Evolutionary conservation across 2,888 invertebrate genomes (phyloP).

Genomic region (Diaprepes abbreviatus): DNA sequence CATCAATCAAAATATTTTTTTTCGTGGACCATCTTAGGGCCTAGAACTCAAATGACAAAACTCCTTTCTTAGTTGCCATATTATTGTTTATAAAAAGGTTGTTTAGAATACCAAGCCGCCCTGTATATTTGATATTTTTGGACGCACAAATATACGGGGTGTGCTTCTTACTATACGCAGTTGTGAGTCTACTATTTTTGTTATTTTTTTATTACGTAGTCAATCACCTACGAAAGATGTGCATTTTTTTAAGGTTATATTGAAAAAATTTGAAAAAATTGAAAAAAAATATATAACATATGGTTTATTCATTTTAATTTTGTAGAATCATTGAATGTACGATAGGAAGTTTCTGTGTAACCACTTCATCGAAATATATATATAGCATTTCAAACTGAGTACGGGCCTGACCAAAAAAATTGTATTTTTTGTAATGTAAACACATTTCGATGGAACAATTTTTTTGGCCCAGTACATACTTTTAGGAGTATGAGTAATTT

Average conservation of each 20-base stretch:
- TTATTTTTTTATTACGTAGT: neutral
- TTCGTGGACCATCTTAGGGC: constrained; percentile 1
- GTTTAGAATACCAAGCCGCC: too few species aligned
- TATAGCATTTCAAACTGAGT: constrained; percentile 21
- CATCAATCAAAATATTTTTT: too few species aligned
- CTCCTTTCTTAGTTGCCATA: too few species aligned
- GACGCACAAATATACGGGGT: constrained; percentile 18
- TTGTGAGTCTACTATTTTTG: neutral
- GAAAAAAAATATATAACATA: neutral
- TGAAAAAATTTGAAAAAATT: neutral
- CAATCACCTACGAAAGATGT: neutral
- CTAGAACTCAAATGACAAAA: too few species aligned
- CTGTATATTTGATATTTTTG: constrained; percentile 17
- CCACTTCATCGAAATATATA: constrained; percentile 43
- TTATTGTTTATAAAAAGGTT: too few species aligned
- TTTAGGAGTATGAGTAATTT: constrained; percentile 32
- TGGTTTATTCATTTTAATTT: neutral
- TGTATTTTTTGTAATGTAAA: too few species aligned
- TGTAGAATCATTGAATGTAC: constrained; percentile 8
- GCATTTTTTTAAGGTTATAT: neutral
- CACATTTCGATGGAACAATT: too few species aligned
- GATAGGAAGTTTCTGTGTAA: constrained; percentile 31
- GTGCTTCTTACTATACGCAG: neutral
- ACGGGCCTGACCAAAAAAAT: neutral
- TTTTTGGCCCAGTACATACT: neutral